Base-by-base conservation (phyloP, 2,888 invertebrate genomes). In the Eupsilia transversa region DNA sequence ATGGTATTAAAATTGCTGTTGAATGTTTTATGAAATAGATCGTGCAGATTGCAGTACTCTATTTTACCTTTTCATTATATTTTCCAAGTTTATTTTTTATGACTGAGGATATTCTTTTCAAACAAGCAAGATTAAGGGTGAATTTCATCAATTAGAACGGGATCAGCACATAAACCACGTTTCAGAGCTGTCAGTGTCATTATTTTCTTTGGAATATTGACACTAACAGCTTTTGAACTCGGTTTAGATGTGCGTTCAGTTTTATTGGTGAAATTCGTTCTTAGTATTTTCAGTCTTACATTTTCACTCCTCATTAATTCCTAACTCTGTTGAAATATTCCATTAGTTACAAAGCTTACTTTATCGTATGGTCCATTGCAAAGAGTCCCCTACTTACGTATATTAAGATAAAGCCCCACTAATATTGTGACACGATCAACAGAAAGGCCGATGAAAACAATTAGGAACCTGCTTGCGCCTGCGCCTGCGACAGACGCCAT, bases 381-480 rank as follows among this genome's bases (percentile, higher is more conserved):
- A 52, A 52, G n/a, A 52, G 52, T 12, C 1, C 1, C 4, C 20
- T 46, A 14, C 43, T 7, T 43, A 46, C 7, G 43, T 64, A 46
- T 33, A 35, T 33, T 33, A 72, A 74, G 70, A 84, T 82, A 75
- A 75, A 79, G 38, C 43, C 43, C 27, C 60, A 66, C 65, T 70
- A 79, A 77, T 70, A 76, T 79, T 63, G 69, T 75, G 77, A 81
- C 75, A 87, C 77, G 80, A 85, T 87, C 89, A 91, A 91, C 90
- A 91, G 91, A 92, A 92, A 91, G 41, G 90, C 83, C 79, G 77
- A 89, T 88, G 91, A 92, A 87, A 88, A 90, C 88, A 89, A 91
- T 91, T 90, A 87, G 84, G 88, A 91, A 91, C 91, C 91, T 90
- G 91, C 89, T 87, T 73, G 84, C 56, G 77, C 85, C 72, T 60